These are phyloP conservation scores for Ellobius talpinus DNA, from an alignment of 2,113 vertebrate genomes.

Conservation along the genomic window DNA sequence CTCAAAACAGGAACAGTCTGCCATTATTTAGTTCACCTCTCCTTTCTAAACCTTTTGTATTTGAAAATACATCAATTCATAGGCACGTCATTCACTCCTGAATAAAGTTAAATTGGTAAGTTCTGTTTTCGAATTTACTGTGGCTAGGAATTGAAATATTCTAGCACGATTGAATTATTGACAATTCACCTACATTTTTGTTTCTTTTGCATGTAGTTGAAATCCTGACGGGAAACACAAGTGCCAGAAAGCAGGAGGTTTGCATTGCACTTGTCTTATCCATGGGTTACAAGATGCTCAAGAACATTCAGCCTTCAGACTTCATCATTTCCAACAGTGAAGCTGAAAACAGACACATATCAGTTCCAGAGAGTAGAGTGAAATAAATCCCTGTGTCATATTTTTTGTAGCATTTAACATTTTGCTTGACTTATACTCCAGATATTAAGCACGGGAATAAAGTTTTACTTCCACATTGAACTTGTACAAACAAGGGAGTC, in stretches of 20 bases:
- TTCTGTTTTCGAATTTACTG: constrained; percentile 20
- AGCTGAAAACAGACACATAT: not conserved
- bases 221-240: not conserved
- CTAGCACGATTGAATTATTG: not conserved
- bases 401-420: constrained; percentile 12
- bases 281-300: not conserved
- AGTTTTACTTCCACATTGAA: constrained; percentile 9
- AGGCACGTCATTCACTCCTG: not conserved
- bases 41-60: not conserved
- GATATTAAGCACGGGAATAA: not conserved
- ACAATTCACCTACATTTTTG: not conserved
- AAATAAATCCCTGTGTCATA: constrained; percentile 8
- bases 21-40: not conserved
- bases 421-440: constrained; percentile 24
- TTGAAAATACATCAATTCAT: constrained; percentile 31
- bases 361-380: not conserved
- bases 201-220: not conserved
- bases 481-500: not conserved
- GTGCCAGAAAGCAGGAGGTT: not conserved
- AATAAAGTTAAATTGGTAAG: constrained; percentile 35
- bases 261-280: not conserved
- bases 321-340: not conserved
- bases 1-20: not conserved
- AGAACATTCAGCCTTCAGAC: not conserved
- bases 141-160: not conserved